phyloP scores from a whole-genome alignment of 2,113 vertebrate species.

The Cervus canadensis region DNA sequence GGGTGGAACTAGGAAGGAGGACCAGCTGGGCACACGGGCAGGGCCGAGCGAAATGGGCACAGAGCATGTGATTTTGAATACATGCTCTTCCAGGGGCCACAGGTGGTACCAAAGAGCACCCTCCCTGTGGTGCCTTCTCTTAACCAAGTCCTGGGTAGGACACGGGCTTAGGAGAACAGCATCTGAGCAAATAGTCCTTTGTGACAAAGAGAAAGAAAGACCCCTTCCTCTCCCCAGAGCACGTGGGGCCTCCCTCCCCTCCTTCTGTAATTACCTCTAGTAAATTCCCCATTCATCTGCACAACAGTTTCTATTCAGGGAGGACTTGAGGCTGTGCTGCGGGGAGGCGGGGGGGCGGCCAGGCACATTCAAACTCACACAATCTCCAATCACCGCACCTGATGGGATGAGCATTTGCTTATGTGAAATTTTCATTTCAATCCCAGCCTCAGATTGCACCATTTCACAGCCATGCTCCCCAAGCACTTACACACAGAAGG shows the following conservation, averaged over 20 bases:
- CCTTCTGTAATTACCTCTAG: conserved; percentile 43
- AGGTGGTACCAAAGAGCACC: not conserved
- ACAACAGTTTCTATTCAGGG: not conserved
- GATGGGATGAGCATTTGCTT: conserved; percentile 17
- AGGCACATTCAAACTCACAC: conserved; percentile 22
- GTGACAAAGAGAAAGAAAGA: not conserved
- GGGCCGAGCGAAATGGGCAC: fast-evolving
- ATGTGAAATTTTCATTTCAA: conserved; percentile 59
- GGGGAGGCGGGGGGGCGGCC: not conserved
- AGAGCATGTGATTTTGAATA: not conserved
- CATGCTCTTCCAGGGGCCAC: not conserved
- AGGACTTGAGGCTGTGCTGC: not conserved
- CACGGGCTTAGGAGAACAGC: not conserved
- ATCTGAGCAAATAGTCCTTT: not conserved
- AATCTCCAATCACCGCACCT: conserved; percentile 49
- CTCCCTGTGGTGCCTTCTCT: not conserved
- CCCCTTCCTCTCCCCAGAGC: not conserved
- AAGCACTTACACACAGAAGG: not conserved
- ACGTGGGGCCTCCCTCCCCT: not conserved
- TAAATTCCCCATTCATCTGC: conserved; percentile 51
- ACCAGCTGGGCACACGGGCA: fast-evolving
- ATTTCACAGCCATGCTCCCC: not conserved
- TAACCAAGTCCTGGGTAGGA: not conserved
- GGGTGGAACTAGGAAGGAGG: not conserved
- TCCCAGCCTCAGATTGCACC: conserved; percentile 28